Conservation (phyloP, 2,888 invertebrate species). For the Drosophila rellima region DNA sequence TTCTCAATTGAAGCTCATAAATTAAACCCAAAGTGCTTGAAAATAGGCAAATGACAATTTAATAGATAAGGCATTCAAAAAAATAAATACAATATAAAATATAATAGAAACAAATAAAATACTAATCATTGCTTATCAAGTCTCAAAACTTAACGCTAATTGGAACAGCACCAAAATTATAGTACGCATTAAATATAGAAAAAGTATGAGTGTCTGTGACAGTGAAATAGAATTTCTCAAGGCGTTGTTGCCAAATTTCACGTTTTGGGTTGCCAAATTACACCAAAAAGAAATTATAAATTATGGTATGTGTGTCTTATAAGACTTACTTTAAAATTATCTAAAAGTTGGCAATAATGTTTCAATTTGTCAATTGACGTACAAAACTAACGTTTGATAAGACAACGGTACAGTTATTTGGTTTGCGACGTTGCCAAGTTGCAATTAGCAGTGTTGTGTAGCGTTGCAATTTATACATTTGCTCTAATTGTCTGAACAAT, state of each 20-base stretch:
- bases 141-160: conserved; percentile 28
- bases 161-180: conserved; percentile 11
- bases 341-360: too few relatives aligned
- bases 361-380: not conserved
- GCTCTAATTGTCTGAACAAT: conserved; percentile 54
- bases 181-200: not conserved
- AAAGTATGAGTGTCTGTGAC: not conserved
- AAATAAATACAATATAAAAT: too few relatives aligned
- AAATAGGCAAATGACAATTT: conserved; percentile 16
- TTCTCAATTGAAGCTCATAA: conserved; percentile 38
- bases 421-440: conserved; percentile 20
- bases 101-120: conserved; percentile 36
- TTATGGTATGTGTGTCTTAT: too few relatives aligned
- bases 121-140: conserved; percentile 37
- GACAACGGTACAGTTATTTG: not conserved
- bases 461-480: conserved; percentile 34
- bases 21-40: conserved; percentile 41
- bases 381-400: not conserved
- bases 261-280: not conserved
- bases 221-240: not conserved
- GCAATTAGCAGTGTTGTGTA: conserved; percentile 28
- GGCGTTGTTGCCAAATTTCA: not conserved
- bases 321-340: too few relatives aligned
- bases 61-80: conserved; percentile 28
- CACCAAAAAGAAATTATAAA: not conserved